Base-by-base conservation (phyloP, 2,888 invertebrate genomes). In the Oeneis ivallda region DNA sequence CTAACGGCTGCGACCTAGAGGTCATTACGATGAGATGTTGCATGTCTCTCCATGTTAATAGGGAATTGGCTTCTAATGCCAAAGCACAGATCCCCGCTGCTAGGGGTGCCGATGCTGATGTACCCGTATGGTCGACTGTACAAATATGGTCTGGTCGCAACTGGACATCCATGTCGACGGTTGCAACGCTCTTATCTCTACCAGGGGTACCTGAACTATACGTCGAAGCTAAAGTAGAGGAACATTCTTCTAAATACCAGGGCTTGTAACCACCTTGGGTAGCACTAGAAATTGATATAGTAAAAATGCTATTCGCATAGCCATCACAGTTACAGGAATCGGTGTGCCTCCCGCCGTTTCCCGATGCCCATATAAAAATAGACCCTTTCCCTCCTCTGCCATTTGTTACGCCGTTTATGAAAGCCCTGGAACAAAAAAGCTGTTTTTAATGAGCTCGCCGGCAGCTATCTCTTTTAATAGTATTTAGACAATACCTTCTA, bases 301-400 rank as follows among this genome's bases (percentile, higher is more conserved):
- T 99, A 87, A 98, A 99, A 84, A 99, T 98, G 80, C 98, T 98
- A 89, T 99, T 99, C 49, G 99, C 99, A 88, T 99, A 99, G 59
- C 99, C 99, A 87, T 99, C 99, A 90, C 99, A 99, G 87, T 99
- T 99, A 88, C 99, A 99, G 7, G 98, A 98, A 85, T 99, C 99
- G 0, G 96, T 96, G 81, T 98, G 97, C 72, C 96, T 94, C 56
- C 98, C 98, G 11, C 98, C 98, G 83, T 98, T 98, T 62, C 98
- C 98, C n/a, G 98, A 98, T 1, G 98, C 98, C 98, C 98, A 98
- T 64, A 98, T 97, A 89, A 98, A 98, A 80, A 98, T 98, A 68
- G 98, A 98, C 59, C 98, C 98, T 86, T 96, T 96, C 43, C 98
- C 98, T 75, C 96, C 95, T 66, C 98, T 95, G 58, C 98, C 98